These are phyloP conservation scores for Patella vulgata DNA, from an alignment of 1,140 invertebrate species.

Conservation along the genomic window DNA sequence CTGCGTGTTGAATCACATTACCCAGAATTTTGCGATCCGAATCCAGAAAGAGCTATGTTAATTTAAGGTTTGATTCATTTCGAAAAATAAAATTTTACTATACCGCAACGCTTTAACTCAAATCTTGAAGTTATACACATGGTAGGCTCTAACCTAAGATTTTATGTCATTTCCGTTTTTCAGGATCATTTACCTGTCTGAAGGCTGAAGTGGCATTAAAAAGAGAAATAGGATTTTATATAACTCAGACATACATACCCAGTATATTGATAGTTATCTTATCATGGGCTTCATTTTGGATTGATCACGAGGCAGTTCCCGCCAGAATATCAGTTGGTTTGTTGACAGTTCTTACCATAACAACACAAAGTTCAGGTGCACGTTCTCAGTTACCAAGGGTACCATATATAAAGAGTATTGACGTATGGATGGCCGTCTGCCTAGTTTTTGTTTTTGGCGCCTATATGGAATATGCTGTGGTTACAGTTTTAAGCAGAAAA, in stretches of 20 bases:
- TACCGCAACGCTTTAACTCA: no score
- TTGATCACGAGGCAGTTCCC: slow-evolving; percentile 46
- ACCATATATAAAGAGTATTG: slow-evolving; percentile 75
- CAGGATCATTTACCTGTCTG: slow-evolving; percentile 25
- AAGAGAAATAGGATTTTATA: slow-evolving; percentile 10
- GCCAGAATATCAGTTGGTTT: slow-evolving; percentile 49
- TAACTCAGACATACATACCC: slow-evolving; percentile 19
- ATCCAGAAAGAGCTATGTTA: no score
- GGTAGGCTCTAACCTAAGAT: no score
- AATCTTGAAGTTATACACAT: no score
- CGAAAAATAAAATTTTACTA: no score
- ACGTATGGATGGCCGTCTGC: slow-evolving; percentile 88
- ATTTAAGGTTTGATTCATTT: no score
- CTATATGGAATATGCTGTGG: slow-evolving; percentile 84
- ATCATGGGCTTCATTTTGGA: slow-evolving; percentile 40
- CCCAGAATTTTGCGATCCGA: no score
- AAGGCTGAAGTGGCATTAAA: slow-evolving; percentile 2
- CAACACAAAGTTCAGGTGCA: slow-evolving; percentile 54
- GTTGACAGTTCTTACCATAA: slow-evolving; percentile 61
- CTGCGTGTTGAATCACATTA: no score
- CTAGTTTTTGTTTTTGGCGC: slow-evolving; percentile 88
- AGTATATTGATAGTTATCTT: slow-evolving; percentile 24
- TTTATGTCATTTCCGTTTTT: neutral
- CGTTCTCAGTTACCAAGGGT: slow-evolving; percentile 57
- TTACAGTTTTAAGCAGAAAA: slow-evolving; percentile 60